A percentile compares a stretch with the other conserved stretches of the same genome.
Evolutionary conservation across 2,888 invertebrate species (phyloP).

Genomic region (Drosophila nr. perissopoda): DNA sequence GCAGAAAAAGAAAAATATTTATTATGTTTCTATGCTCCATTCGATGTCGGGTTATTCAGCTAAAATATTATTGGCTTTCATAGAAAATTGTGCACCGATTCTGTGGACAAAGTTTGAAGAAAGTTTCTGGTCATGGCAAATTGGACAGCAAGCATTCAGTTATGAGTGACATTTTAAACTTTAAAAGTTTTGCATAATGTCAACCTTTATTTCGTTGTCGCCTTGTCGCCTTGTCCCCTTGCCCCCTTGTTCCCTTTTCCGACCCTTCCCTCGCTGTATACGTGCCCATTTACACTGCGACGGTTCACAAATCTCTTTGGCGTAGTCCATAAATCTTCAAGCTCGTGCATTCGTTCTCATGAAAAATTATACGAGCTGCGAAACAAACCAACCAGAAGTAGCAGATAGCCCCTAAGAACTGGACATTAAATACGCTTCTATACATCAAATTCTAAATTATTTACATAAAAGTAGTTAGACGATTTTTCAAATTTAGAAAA

Average conservation of each 20-base stretch:
- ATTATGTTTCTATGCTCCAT: constrained; percentile 17
- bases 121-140: constrained; percentile 52
- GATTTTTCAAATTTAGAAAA: background rate
- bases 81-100: constrained; percentile 25
- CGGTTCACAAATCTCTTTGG: constrained; percentile 56
- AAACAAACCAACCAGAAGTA: constrained; percentile 41
- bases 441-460: background rate
- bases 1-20: constrained; percentile 4
- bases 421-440: constrained; percentile 18
- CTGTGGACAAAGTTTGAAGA: constrained; percentile 30
- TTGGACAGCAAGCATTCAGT: constrained; percentile 29
- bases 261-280: background rate
- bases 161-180: constrained; percentile 48
- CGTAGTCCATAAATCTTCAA: constrained; percentile 68
- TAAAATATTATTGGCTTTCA: constrained; percentile 24
- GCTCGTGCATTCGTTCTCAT: constrained; percentile 47
- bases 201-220: constrained; percentile 18
- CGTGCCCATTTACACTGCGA: constrained; percentile 40
- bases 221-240: background rate
- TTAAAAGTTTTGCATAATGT: constrained; percentile 51
- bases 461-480: background rate
- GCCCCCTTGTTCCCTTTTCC: background rate
- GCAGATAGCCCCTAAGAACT: background rate
- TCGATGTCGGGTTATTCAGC: constrained; percentile 21
- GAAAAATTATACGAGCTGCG: constrained; percentile 68